Percentiles rank a stretch among this genome's conserved stretches.
Evolutionary conservation across 2,113 vertebrate genomes (phyloP).

Genomic region (Potamarius usumacintae): DNA sequence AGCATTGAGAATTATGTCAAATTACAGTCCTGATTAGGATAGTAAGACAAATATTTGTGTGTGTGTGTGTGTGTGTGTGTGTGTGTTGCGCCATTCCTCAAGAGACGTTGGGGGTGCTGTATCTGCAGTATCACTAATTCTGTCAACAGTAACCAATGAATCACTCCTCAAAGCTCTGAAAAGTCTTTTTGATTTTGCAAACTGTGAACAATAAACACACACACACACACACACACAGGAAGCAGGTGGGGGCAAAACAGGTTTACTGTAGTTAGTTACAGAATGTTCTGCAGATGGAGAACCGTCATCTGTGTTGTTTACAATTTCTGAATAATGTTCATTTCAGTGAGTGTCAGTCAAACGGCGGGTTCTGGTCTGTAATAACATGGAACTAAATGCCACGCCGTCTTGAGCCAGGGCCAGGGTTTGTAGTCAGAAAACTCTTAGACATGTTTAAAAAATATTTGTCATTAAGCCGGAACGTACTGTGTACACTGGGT

Average conservation of each 20-base stretch:
- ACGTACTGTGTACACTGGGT: background rate
- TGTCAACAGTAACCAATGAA: conserved; percentile 19
- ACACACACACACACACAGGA: conserved; percentile 44
- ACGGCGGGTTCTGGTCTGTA: conserved; percentile 1
- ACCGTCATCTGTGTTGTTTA: background rate
- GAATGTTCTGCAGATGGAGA: background rate
- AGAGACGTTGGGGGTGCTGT: background rate
- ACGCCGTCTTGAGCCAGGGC: background rate
- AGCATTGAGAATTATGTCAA: background rate
- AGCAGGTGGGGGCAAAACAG: conserved; percentile 43
- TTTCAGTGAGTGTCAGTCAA: conserved; percentile 55
- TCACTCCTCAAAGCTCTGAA: conserved; percentile 21
- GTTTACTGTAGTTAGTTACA: background rate
- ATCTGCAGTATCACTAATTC: background rate
- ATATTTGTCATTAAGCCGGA: conserved; percentile 6
- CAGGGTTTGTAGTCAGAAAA: conserved; percentile 10
- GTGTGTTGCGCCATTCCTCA: background rate
- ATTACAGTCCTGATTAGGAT: no score
- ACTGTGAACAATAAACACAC: conserved; percentile 20
- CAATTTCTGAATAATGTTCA: conserved; percentile 52
- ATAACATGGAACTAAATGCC: background rate
- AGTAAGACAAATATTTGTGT: no score
- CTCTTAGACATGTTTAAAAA: conserved; percentile 16
- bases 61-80: background rate
- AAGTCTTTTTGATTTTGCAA: conserved; percentile 2